Base-by-base conservation (phyloP, 2,113 vertebrate genomes). In the Rhinogobius similis region DNA sequence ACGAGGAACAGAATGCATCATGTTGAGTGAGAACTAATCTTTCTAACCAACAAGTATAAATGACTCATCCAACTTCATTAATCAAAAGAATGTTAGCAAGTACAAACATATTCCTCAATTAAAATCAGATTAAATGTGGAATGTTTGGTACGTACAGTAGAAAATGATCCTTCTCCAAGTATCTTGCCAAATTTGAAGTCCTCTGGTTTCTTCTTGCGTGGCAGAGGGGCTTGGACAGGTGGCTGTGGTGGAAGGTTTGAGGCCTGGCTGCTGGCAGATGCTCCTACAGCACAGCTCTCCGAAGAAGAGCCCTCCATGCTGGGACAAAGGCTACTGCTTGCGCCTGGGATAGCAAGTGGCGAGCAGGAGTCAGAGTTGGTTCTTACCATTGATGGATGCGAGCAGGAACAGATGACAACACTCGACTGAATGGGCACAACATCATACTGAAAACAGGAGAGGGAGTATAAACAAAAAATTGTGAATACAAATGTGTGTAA, bases 121-220 rank as follows among this genome's bases (percentile, higher is more conserved):
- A 64, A 72, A 82, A 69, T 84, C 64, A 84, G 59, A 78, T 65
- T 53, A 52, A 39, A 64, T 69, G 62, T 62, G 72, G 82, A 85
- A 88, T 77, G 81, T 59, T 65, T 67, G 63, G 77, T 90, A 94
- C 92, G 82, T 92, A 96, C 98, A 78, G 98, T 99, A 3, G 98
- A 99, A 83, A 98, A 99, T 76, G 98, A 99, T 84, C 98, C 98
- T 92, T 99, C 98, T 68, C 98, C 98, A 76, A 99, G 92, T 78
- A 99, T 99, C 82, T 97, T 99, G 82, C 97, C 96, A 65, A 99
- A 98, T 89, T 93, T 96, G 89, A 99, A 99, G 89, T 99, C 97
- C 82, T 99, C 97, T 0, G 96, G 95, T 81, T 95, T 95, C 89
- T 99, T 99, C 89, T 97, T 99, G 74, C 96, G 95, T 83, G 97